Conservation (phyloP, 1,140 invertebrate genomes). For the Bombus soroeensis region DNA sequence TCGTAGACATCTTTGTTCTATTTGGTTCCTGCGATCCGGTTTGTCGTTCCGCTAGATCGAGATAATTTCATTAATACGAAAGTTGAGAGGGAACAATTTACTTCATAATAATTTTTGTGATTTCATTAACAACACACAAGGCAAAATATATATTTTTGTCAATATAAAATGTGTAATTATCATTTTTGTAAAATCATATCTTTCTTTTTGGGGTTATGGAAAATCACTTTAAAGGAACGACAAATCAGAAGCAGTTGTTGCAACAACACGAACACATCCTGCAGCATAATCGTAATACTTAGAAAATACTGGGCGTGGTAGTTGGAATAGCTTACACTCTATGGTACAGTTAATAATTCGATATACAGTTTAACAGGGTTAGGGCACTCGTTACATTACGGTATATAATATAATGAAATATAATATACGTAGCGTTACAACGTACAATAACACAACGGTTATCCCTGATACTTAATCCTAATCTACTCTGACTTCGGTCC, state of each 20-base stretch:
- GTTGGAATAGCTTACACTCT: constrained; percentile 71
- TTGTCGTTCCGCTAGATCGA: neutral
- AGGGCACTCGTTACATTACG: constrained; percentile 65
- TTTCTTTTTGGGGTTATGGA: neutral
- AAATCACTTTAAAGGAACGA: neutral
- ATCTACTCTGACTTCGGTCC: constrained; percentile 29
- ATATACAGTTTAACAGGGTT: constrained; percentile 64
- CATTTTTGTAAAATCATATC: neutral
- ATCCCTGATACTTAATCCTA: constrained; percentile 58
- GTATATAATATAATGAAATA: constrained; percentile 59
- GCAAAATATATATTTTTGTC: neutral
- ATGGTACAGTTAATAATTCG: constrained; percentile 71
- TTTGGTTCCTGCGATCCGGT: neutral
- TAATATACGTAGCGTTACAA: constrained; percentile 59
- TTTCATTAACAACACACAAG: neutral
- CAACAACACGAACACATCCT: constrained; percentile 43
- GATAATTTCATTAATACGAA: neutral
- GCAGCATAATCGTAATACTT: constrained; percentile 68
- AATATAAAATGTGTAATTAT: neutral
- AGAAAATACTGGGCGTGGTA: constrained; percentile 78
- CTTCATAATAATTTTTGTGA: neutral
- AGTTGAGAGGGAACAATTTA: too few relatives aligned
- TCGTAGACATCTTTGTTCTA: neutral
- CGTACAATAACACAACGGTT: constrained; percentile 56
- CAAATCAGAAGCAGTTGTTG: constrained; percentile 12